These are phyloP conservation scores for Cygnus olor DNA, from an alignment of 2,797 vertebrate genomes.

Conservation along the genomic window DNA sequence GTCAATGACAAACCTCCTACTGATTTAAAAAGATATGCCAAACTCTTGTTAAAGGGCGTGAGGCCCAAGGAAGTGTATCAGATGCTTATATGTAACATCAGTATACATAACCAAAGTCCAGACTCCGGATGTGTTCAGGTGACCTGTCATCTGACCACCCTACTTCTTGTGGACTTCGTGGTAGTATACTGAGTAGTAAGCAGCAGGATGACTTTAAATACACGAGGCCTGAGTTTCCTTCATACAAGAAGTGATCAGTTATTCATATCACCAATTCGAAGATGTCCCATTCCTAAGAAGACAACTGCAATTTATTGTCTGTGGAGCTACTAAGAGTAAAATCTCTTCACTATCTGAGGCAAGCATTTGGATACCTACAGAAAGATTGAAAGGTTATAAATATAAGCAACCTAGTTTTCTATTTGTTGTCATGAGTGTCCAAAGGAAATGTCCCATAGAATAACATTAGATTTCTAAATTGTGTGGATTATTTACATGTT, in stretches of 20 bases:
- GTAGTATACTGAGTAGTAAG: not conserved
- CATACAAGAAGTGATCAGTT: not conserved
- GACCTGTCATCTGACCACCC: not conserved
- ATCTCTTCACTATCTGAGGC: not conserved
- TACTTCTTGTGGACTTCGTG: not conserved
- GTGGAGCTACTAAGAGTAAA: not conserved
- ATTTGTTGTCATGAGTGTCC: not conserved
- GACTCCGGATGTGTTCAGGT: not conserved
- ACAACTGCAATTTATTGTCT: not conserved
- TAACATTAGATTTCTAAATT: not conserved
- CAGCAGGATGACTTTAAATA: not conserved
- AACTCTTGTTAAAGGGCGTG: not conserved
- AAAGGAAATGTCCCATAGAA: not conserved
- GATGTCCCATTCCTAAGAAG: not conserved
- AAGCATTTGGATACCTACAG: not conserved
- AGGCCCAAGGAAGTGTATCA: not conserved
- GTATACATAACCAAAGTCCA: not conserved
- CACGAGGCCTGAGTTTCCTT: not conserved
- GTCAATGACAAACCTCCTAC: conserved; percentile 3
- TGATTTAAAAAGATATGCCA: not conserved
- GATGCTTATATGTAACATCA: not conserved
- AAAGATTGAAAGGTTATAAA: not conserved
- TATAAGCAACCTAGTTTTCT: not conserved
- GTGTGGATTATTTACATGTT: not conserved
- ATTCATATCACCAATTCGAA: not conserved